Percentiles rank a stretch among this genome's conserved stretches.
These are phyloP conservation scores for Hyla sarda DNA, from an alignment of 2,113 vertebrate species.

Conservation along the genomic window DNA sequence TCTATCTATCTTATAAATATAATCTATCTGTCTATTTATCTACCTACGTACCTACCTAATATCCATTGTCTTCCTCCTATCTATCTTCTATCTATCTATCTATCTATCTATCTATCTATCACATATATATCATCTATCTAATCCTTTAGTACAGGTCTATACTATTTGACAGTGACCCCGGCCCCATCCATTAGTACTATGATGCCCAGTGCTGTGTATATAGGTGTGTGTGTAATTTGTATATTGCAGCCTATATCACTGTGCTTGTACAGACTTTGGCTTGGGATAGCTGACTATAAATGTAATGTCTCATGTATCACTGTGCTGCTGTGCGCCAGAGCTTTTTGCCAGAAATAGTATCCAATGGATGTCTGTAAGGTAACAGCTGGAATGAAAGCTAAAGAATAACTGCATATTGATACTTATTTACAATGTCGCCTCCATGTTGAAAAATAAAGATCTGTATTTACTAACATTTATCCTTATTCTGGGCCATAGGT, in stretches of 20 bases:
- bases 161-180: not conserved
- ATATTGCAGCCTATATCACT: not conserved
- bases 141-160: not conserved
- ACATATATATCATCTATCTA: not conserved
- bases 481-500: not conserved
- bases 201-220: not conserved
- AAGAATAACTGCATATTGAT: not conserved
- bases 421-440: not conserved
- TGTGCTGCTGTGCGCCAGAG: slow-evolving; percentile 22
- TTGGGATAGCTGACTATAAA: not conserved
- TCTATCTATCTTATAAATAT: no score
- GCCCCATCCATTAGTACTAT: not conserved
- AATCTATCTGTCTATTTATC: no score
- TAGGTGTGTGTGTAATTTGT: not conserved
- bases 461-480: not conserved
- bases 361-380: not conserved
- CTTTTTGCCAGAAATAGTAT: slow-evolving; percentile 8
- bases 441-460: not conserved
- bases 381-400: not conserved
- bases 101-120: not conserved
- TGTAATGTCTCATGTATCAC: slow-evolving; percentile 24
- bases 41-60: no score
- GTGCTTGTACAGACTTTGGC: not conserved
- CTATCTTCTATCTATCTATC: not conserved
- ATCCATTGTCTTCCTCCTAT: no score